Evolutionary conservation across 2,888 invertebrate genomes (phyloP), one percentile per base, ranked within the genome.

Genomic region (Elgonia sp.): DNA sequence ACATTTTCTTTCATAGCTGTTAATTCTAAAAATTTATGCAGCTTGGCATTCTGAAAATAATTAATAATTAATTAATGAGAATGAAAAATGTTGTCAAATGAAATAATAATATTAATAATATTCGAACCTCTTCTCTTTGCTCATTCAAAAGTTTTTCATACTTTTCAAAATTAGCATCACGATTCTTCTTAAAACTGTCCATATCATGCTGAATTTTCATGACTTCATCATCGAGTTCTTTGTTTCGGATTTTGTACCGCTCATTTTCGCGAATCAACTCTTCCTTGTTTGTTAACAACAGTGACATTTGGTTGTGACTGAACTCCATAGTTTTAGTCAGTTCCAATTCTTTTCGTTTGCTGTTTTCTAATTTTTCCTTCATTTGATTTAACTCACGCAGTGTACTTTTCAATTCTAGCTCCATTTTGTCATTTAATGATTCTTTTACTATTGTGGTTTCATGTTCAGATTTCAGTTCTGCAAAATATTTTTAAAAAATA

Each of bases 201-300:
- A 81, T 72, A 1, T 82, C 82, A 4, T 10, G 40, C 40, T 65
- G 65, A 7, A 10, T 0, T 40, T 46, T 73, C 0, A 8, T 5
- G 0, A 73, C n/a, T 42, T 82, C 55, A 12, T 10, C 9, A 46
- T 82, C 63, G 1, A 82, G 65, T 29, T 73, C 65, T 65, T 82
- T 55, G 29, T 29, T 73, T 9, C n/a, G 20, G 1, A 82, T 73
- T 65, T 73, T 82, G 8, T 73, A 10, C 37, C 73, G 50, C 16
- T 73, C 82, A 37, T 82, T 82, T 21, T 82, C 82, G 20, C 82
- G 40, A 57, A 82, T 82, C 29, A 82, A n/a, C 9, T 55, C 55
- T 9, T 82, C 73, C 29, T 82, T 82, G 18, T 55, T 73, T n/a
- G 40, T 21, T 0, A 70, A 0, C 10, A 80, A 53, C 8, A 18